These are phyloP conservation scores for Cydia fagiglandana DNA, from an alignment of 1,140 invertebrate species.

Conservation along the genomic window DNA sequence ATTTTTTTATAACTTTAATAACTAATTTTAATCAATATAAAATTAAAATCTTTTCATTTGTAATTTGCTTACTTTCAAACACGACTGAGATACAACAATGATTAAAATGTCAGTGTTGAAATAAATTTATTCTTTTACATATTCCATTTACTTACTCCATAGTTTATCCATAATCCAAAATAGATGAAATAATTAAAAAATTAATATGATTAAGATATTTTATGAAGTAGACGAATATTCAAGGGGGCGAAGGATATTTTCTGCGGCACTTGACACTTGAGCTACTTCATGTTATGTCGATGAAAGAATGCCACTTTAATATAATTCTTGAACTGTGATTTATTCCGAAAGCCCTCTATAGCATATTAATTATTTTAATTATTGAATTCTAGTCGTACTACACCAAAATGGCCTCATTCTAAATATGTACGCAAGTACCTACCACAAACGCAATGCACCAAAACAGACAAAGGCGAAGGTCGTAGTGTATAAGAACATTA, in stretches of 20 bases:
- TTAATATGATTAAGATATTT: neutral
- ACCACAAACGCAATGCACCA: slow-evolving; percentile 76
- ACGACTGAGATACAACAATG: too few relatives aligned
- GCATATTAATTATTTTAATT: neutral
- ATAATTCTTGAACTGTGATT: neutral
- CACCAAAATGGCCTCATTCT: slow-evolving; percentile 36
- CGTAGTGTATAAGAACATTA: slow-evolving; percentile 57
- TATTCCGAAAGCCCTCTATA: neutral
- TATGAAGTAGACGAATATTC: neutral
- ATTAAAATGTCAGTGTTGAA: too few relatives aligned
- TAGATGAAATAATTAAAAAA: neutral
- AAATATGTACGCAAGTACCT: slow-evolving; percentile 39
- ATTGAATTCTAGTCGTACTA: slow-evolving; percentile 2
- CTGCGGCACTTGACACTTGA: slow-evolving; percentile 23
- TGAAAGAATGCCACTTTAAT: neutral
- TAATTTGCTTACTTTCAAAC: too few relatives aligned
- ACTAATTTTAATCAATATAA: too few relatives aligned
- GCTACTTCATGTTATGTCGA: slow-evolving; percentile 12
- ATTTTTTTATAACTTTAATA: too few relatives aligned
- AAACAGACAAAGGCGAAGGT: slow-evolving; percentile 78
- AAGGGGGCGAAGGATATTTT: neutral
- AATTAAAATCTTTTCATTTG: too few relatives aligned
- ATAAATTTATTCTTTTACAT: too few relatives aligned
- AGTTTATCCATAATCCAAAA: neutral
- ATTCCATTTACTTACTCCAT: too few relatives aligned